Percentiles rank a stretch among this genome's conserved stretches.
Conservation (phyloP, 2,888 invertebrate species). For the Platycheirus rosarum region DNA sequence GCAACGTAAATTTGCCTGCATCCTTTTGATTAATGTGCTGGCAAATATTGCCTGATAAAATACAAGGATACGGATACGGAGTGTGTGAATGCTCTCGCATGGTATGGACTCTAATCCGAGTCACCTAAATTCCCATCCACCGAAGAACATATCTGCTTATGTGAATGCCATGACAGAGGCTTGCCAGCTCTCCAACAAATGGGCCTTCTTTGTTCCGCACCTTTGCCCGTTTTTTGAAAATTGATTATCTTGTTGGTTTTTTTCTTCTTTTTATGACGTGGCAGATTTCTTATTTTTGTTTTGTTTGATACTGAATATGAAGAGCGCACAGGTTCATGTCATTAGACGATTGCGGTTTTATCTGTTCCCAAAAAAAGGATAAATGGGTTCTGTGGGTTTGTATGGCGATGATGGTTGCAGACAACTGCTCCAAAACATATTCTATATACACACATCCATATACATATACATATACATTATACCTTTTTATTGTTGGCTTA, state of each 20-base stretch:
- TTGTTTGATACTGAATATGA: slow-evolving; percentile 54
- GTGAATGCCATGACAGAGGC: slow-evolving; percentile 43
- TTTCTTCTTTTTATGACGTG: slow-evolving; percentile 36
- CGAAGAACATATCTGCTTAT: slow-evolving; percentile 45
- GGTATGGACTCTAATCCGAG: slow-evolving; percentile 54
- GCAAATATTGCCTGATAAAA: slow-evolving; percentile 77
- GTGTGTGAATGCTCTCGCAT: slow-evolving; percentile 26
- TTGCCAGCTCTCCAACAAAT: not conserved
- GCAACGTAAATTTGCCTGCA: slow-evolving; percentile 76
- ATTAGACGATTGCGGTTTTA: slow-evolving; percentile 75
- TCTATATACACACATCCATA: slow-evolving; percentile 4
- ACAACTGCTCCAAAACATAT: slow-evolving; percentile 40
- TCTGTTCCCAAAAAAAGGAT: slow-evolving; percentile 71
- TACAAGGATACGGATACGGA: slow-evolving; percentile 54
- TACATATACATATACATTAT: too few species aligned
- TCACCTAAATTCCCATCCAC: slow-evolving; percentile 15
- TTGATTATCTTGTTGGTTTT: slow-evolving; percentile 67
- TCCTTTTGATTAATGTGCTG: slow-evolving; percentile 77
- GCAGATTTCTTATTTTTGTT: slow-evolving; percentile 23
- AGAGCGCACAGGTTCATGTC: slow-evolving; percentile 70
- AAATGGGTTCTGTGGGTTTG: slow-evolving; percentile 74
- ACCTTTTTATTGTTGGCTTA: too few species aligned
- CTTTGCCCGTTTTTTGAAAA: slow-evolving; percentile 67
- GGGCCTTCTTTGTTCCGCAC: slow-evolving; percentile 53
- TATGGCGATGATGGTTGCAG: slow-evolving; percentile 64